Percentiles rank a stretch among this genome's conserved stretches.
Evolutionary conservation across 2,888 invertebrate species (phyloP).

Genomic region (Meiosimyza platycephala): DNA sequence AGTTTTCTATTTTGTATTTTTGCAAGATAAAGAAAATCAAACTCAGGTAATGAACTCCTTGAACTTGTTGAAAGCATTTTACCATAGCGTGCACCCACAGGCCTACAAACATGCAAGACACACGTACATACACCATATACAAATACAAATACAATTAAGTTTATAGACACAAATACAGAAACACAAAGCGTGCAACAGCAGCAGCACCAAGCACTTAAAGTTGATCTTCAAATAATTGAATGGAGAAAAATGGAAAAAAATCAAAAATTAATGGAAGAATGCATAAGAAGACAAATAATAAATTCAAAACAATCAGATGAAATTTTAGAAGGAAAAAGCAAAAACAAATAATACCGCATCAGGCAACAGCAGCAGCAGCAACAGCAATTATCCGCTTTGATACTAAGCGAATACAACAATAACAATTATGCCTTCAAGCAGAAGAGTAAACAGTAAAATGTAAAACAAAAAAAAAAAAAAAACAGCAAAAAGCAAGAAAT

Average conservation of each 20-base stretch:
- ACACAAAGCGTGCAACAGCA: too few species aligned
- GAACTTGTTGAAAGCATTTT: conserved; percentile 6
- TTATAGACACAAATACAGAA: not conserved
- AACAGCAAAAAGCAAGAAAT: not conserved
- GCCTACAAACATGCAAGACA: not conserved
- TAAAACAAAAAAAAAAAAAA: too few species aligned
- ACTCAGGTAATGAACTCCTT: conserved; percentile 10
- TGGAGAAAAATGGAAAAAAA: not conserved
- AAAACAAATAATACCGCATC: not conserved
- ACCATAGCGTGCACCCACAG: not conserved
- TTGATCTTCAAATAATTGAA: not conserved
- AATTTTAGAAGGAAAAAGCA: not conserved
- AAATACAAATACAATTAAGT: not conserved
- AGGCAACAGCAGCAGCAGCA: not conserved
- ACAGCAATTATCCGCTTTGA: not conserved
- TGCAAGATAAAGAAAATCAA: not conserved
- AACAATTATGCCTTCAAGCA: conserved; percentile 5
- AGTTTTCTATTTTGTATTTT: too few species aligned
- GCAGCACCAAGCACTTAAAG: too few species aligned
- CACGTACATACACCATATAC: not conserved
- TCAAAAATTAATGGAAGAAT: not conserved
- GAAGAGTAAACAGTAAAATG: too few species aligned
- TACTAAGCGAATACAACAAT: not conserved
- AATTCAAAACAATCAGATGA: not conserved
- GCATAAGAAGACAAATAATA: not conserved